Conservation (phyloP, 2,797 vertebrate species). For the Phylloscopus collybita region DNA sequence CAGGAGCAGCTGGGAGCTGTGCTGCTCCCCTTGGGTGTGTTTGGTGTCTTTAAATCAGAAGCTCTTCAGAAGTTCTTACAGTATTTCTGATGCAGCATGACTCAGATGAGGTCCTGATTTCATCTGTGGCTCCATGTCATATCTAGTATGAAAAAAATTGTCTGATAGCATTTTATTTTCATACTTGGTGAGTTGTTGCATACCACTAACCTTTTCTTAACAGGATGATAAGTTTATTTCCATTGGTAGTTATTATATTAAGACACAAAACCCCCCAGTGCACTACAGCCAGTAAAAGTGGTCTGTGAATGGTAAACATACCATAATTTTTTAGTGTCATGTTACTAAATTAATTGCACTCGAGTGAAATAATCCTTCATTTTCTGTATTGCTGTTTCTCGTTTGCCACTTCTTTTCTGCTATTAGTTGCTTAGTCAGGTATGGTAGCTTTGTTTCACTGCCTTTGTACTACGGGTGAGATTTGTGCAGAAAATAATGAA, state of each 20-base stretch:
- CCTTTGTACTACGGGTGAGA: neutral
- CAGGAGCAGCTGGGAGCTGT: neutral
- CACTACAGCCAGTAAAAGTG: neutral
- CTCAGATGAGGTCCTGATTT: neutral
- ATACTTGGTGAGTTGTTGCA: neutral
- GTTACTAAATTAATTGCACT: neutral
- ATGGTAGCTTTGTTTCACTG: neutral
- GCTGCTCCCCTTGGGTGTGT: neutral
- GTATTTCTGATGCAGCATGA: neutral
- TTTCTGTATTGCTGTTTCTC: neutral
- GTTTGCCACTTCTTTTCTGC: neutral
- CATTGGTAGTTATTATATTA: neutral
- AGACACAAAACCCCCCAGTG: neutral
- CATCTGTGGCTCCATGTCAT: neutral
- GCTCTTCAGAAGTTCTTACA: neutral
- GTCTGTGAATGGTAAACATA: conserved; percentile 6
- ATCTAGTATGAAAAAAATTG: neutral
- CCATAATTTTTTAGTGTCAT: neutral
- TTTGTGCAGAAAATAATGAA: neutral
- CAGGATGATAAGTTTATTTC: conserved; percentile 12
- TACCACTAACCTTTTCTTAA: neutral
- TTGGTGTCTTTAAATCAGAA: neutral
- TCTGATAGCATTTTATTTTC: neutral
- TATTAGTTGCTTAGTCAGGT: neutral
- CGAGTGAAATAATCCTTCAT: neutral